Conservation (phyloP, 1,140 invertebrate genomes). For the Tribolium castaneum region DNA sequence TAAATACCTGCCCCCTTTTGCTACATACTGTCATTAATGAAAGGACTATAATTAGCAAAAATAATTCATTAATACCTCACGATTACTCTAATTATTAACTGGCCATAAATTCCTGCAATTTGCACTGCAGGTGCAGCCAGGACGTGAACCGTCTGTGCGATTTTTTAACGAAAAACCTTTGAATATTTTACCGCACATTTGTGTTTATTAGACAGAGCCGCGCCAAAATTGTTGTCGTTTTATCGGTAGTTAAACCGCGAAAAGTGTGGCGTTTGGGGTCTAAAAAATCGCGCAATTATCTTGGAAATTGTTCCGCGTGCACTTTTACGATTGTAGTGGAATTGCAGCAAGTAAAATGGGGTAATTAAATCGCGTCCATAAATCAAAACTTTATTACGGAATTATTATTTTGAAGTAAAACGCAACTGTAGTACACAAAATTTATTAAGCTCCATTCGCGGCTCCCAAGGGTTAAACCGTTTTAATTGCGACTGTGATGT, state of each 20-base stretch:
- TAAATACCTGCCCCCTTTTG: too few species aligned
- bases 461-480: conserved; percentile 5
- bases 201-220: too few species aligned
- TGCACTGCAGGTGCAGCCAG: too few species aligned
- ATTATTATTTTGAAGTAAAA: conserved; percentile 39
- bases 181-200: too few species aligned
- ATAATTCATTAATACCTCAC: too few species aligned
- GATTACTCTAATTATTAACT: too few species aligned
- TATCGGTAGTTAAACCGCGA: neutral
- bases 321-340: conserved; percentile 33
- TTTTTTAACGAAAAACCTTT: too few species aligned
- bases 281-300: neutral
- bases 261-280: neutral
- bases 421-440: conserved; percentile 14
- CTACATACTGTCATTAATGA: too few species aligned
- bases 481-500: conserved; percentile 8
- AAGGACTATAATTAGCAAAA: too few species aligned
- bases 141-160: too few species aligned
- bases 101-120: too few species aligned
- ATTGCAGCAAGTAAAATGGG: conserved; percentile 9
- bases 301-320: conserved; percentile 5
- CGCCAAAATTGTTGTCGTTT: too few species aligned
- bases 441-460: conserved; percentile 32
- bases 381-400: conserved; percentile 39
- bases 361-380: conserved; percentile 18